These are phyloP conservation scores for Porites lutea DNA, from an alignment of 64 coral and sea anemone genomes.

Conservation along the genomic window DNA sequence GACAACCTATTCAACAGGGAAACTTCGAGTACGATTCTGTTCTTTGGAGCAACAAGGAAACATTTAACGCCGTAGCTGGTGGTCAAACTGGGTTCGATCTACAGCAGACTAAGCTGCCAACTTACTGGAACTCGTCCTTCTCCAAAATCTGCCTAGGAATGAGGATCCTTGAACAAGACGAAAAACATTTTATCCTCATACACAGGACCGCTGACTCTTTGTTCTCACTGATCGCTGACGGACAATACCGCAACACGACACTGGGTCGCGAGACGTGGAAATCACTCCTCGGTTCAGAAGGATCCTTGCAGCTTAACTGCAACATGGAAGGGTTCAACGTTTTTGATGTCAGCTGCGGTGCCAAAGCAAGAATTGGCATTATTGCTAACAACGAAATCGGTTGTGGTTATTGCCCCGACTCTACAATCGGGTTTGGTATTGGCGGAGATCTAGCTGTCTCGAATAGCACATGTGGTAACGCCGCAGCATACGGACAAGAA, in stretches of 20 bases:
- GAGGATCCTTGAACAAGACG: background rate
- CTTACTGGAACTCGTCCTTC: constrained; percentile 67
- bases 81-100: constrained; percentile 71
- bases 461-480: constrained; percentile 30
- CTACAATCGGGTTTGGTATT: constrained; percentile 32
- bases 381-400: constrained; percentile 3
- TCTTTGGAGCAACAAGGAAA: constrained; percentile 65
- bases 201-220: constrained; percentile 9
- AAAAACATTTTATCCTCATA: constrained; percentile 22
- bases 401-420: background rate
- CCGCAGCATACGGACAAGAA: too few relatives aligned
- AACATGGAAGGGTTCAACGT: constrained; percentile 69
- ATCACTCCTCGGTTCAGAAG: constrained; percentile 6
- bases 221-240: constrained; percentile 47
- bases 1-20: constrained; percentile 6
- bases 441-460: background rate
- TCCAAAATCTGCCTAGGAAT: constrained; percentile 71
- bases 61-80: constrained; percentile 58
- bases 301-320: constrained; percentile 44
- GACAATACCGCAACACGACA: background rate
- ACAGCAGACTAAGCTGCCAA: constrained; percentile 66
- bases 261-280: constrained; percentile 36
- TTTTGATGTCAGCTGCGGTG: background rate
- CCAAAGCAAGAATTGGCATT: constrained; percentile 30
- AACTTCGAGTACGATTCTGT: constrained; percentile 38